A percentile compares a stretch with the other conserved stretches of the same genome.
phyloP scores from a whole-genome alignment of 92 coral and sea anemone species.

The Hydrozoanthus gracilis region DNA sequence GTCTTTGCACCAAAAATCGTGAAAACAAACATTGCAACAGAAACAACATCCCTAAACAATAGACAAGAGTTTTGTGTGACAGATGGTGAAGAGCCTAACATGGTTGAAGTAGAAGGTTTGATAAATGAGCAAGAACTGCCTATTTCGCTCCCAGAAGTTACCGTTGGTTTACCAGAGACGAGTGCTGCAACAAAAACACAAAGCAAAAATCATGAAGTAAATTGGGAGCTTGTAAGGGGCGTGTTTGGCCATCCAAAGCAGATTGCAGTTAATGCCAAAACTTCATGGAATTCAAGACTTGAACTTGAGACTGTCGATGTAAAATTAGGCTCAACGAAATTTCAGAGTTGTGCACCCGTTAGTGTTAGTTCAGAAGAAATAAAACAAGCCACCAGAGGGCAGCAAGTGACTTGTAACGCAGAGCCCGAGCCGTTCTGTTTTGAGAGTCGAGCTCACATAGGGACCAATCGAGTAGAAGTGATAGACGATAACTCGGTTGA shows the following conservation, averaged over 20 bases:
- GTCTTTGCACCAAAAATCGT: neutral
- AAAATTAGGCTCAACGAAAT: neutral
- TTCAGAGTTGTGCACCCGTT: constrained; percentile 14
- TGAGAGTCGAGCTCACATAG: neutral
- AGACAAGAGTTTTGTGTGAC: neutral
- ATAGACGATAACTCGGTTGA: neutral
- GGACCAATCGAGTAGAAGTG: neutral
- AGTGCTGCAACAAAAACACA: neutral
- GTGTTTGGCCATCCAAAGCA: neutral
- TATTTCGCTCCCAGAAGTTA: neutral
- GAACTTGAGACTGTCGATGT: neutral
- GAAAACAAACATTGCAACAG: neutral
- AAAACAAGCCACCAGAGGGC: neutral
- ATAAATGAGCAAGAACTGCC: neutral
- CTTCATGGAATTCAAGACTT: neutral
- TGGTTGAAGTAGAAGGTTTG: neutral
- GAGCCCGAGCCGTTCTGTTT: neutral
- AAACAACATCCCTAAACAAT: neutral
- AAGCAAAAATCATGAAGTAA: neutral
- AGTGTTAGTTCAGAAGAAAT: constrained; percentile 8
- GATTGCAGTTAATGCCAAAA: neutral
- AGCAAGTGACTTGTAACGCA: neutral
- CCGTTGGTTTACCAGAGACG: neutral
- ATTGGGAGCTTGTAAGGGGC: no score
- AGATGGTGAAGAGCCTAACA: neutral